phyloP scores from a whole-genome alignment of 2,797 vertebrate species.

The Zenarchopterus dispar region DNA sequence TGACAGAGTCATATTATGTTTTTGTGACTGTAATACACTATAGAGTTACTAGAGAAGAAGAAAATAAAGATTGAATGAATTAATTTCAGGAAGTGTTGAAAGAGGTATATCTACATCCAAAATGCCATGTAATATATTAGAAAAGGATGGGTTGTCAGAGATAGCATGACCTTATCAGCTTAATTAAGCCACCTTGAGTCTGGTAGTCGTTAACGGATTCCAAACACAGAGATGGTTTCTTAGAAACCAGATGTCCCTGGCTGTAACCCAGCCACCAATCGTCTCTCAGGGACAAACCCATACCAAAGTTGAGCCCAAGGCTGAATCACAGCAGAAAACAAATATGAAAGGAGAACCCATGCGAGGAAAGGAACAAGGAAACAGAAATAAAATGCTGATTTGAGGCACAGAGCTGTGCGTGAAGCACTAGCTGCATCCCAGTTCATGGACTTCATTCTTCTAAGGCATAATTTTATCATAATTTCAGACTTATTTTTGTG shows the following conservation, averaged over 20 bases:
- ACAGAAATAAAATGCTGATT: constrained; percentile 50
- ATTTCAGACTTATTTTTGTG: too few species aligned
- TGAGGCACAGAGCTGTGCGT: constrained; percentile 31
- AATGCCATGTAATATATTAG: constrained; percentile 72
- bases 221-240: constrained; percentile 56
- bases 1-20: constrained; percentile 61
- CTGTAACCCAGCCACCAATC: constrained; percentile 66
- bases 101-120: constrained; percentile 66
- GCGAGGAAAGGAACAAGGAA: constrained; percentile 42
- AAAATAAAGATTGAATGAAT: constrained; percentile 49
- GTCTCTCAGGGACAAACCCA: constrained; percentile 54
- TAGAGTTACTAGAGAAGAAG: constrained; percentile 32
- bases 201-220: constrained; percentile 59
- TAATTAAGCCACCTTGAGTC: constrained; percentile 62
- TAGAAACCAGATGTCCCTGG: constrained; percentile 63
- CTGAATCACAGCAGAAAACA: constrained; percentile 66
- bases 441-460: too few species aligned
- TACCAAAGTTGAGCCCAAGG: constrained; percentile 67
- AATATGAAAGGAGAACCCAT: constrained; percentile 62
- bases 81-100: constrained; percentile 53
- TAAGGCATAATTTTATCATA: too few species aligned
- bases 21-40: constrained; percentile 61
- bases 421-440: too few species aligned
- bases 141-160: constrained; percentile 63
- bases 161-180: constrained; percentile 55